phyloP scores from a whole-genome alignment of 1,140 invertebrate genomes.

The Xylocopa sonorina region DNA sequence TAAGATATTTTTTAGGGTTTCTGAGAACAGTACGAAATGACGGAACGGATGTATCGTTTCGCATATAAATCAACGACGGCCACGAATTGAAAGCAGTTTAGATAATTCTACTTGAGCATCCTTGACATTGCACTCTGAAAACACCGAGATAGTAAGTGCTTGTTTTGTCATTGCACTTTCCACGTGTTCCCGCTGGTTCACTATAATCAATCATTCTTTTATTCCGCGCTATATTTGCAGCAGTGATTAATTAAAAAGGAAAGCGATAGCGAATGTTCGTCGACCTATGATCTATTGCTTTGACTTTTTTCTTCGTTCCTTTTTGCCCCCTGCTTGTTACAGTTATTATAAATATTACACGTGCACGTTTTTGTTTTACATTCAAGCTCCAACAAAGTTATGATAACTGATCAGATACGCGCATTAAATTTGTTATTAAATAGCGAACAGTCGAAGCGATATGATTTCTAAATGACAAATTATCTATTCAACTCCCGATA shows the following conservation, averaged over 20 bases:
- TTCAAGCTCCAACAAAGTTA: no score
- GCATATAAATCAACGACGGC: background rate
- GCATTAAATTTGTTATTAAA: no score
- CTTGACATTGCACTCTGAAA: slow-evolving; percentile 1
- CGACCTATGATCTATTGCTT: no score
- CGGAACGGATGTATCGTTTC: background rate
- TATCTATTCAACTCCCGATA: background rate
- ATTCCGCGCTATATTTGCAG: background rate
- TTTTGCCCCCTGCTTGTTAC: no score
- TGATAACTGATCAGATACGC: no score
- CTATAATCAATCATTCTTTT: background rate
- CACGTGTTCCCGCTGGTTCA: background rate
- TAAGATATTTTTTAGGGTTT: background rate
- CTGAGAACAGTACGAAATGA: background rate
- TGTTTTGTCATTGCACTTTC: background rate
- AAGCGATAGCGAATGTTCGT: no score
- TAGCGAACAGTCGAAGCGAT: no score
- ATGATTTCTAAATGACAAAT: slow-evolving; percentile 12
- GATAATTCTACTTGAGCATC: background rate
- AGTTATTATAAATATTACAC: no score
- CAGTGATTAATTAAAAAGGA: no score
- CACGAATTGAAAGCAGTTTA: background rate
- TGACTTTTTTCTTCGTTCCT: no score
- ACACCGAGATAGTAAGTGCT: background rate
- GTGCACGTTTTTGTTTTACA: no score